phyloP scores from a whole-genome alignment of 1,140 invertebrate species.

The Druon quercuslanigerum region DNA sequence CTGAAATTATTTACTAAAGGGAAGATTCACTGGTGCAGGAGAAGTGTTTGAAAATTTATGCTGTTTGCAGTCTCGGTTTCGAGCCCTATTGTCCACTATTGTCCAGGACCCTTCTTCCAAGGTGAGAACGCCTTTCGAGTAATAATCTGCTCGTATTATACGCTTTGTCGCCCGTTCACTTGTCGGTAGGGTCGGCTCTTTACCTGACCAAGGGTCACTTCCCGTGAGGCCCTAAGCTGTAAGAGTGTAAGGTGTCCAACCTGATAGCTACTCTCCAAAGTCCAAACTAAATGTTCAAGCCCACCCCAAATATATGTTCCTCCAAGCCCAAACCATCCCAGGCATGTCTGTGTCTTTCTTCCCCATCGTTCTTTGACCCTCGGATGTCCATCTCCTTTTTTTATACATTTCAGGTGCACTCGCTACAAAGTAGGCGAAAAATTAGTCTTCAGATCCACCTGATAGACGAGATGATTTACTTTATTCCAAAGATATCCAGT shows the following conservation, averaged over 20 bases:
- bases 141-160: constrained; percentile 74
- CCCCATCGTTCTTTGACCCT: constrained; percentile 27
- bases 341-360: neutral
- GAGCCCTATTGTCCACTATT: constrained; percentile 72
- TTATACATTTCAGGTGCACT: neutral
- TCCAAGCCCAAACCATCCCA: constrained; percentile 1
- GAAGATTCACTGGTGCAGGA: constrained; percentile 41
- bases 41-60: constrained; percentile 69
- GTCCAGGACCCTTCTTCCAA: constrained; percentile 72
- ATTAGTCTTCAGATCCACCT: neutral
- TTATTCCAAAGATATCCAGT: too few relatives aligned
- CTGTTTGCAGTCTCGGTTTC: constrained; percentile 75
- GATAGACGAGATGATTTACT: neutral
- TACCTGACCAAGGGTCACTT: constrained; percentile 74
- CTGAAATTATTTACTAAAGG: constrained; percentile 32
- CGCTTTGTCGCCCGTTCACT: constrained; percentile 71
- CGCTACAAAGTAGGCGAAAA: neutral
- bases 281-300: neutral
- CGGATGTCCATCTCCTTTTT: neutral
- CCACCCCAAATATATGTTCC: constrained; percentile 22
- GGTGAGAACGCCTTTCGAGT: constrained; percentile 74
- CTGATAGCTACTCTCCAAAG: constrained; percentile 43
- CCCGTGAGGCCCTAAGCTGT: constrained; percentile 40
- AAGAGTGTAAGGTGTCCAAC: constrained; percentile 56
- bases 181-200: constrained; percentile 59